Conservation (phyloP, 2,797 vertebrate genomes). For the Falco peregrinus region DNA sequence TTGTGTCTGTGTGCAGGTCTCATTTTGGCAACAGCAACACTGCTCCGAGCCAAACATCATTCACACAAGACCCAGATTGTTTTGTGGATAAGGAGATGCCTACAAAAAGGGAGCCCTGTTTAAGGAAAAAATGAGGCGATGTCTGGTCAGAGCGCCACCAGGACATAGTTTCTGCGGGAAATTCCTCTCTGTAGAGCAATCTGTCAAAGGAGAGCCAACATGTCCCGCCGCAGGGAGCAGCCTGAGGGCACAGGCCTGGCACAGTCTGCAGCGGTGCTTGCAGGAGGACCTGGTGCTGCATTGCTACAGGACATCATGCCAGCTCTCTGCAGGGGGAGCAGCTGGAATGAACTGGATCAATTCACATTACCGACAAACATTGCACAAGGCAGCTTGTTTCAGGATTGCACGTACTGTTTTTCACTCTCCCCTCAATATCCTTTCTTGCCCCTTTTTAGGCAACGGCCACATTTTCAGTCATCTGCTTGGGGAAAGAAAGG, state of each 20-base stretch:
- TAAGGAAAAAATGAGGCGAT: not conserved
- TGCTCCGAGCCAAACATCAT: not conserved
- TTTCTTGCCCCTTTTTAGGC: not conserved
- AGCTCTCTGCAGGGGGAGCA: conserved; percentile 34
- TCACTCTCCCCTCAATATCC: not conserved
- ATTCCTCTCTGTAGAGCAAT: not conserved
- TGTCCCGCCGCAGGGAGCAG: not conserved
- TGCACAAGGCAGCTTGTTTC: not conserved
- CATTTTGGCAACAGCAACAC: not conserved
- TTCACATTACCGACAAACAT: not conserved
- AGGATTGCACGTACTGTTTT: accelerated
- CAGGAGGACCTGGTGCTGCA: not conserved
- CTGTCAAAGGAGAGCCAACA: not conserved
- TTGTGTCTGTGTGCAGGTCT: not conserved
- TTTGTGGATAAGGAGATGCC: not conserved
- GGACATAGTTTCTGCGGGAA: not conserved
- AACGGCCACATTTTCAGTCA: not conserved
- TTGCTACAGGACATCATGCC: not conserved
- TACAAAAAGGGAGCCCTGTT: not conserved
- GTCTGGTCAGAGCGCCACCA: not conserved
- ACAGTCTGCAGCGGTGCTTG: not conserved
- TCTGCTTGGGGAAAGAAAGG: not conserved
- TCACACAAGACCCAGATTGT: not conserved
- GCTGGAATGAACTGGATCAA: not conserved
- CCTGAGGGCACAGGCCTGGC: not conserved